Conservation (phyloP, 1,140 invertebrate genomes). For the Drosophila sucinea region DNA sequence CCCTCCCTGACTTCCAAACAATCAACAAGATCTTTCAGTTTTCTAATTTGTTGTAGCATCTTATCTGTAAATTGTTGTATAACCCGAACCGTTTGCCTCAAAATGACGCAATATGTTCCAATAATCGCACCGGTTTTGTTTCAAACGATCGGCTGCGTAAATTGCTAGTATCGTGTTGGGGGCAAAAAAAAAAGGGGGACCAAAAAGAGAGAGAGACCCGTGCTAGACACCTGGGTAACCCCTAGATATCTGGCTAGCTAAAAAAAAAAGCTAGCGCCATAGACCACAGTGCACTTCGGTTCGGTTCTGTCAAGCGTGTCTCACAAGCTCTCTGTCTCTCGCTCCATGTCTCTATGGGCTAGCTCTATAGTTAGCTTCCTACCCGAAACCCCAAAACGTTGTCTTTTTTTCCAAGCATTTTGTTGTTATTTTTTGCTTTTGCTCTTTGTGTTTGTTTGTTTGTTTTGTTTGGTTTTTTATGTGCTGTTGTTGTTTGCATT, state of each 20-base stretch:
- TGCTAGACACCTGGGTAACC: conserved; percentile 6
- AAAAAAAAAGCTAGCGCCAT: conserved; percentile 12
- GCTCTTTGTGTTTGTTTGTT: conserved; percentile 54
- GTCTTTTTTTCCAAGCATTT: conserved; percentile 61
- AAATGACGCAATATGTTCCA: conserved; percentile 49
- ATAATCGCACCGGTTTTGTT: conserved; percentile 48
- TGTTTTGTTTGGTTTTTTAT: conserved; percentile 27
- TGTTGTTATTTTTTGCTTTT: conserved; percentile 59
- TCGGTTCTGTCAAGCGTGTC: conserved; percentile 39
- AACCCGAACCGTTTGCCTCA: background rate
- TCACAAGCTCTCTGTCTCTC: conserved; percentile 17
- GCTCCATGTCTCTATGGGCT: background rate
- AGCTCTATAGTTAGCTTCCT: background rate
- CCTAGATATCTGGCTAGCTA: background rate
- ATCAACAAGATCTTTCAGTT: background rate
- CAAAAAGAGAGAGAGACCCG: background rate
- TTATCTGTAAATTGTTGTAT: background rate
- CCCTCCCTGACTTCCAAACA: background rate
- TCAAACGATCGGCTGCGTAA: conserved; percentile 2
- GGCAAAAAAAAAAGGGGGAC: background rate
- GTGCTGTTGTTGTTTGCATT: conserved; percentile 45
- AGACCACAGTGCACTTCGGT: conserved; percentile 15
- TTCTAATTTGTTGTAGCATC: conserved; percentile 1
- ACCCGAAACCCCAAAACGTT: conserved; percentile 11
- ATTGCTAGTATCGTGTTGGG: conserved; percentile 19